Base-by-base conservation (phyloP, 2,113 vertebrate species). In the Struthidea cinerea region DNA sequence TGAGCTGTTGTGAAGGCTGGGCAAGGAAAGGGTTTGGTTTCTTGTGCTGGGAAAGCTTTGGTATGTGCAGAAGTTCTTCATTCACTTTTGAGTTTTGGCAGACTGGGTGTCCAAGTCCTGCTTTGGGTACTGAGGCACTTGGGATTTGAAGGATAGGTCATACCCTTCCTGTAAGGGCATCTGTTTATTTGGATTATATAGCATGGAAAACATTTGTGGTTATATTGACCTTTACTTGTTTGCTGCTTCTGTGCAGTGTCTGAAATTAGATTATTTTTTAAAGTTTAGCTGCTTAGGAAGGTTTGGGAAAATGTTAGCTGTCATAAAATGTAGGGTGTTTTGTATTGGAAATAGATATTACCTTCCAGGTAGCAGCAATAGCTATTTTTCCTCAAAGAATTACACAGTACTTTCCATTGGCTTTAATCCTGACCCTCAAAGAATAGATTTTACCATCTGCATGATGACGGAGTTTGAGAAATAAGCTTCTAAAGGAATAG, bases 321-420 rank as follows among this genome's bases (percentile, higher is more conserved):
- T 88, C 78, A 64, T 55, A 60, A 88, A 90, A 75, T n/a, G 39
- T 63, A 61, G 41, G 28, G 28, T 68, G 44, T 55, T 90, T 87
- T 88, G 50, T 90, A 64, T 24, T 78, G 64, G 68, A 65, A 94
- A 86, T 49, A 57, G 53, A 10, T 83, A 77, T 57, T 88, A 41
- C 53, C 46, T 93, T 93, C 67, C 59, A 70, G 71, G 67, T 76
- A 95, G n/a, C 41, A 60, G 52, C 84, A 91, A 87, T 91, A 90
- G 60, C 83, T 94, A n/a, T 80, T 90, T 94, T 96, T 63, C 76
- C 39, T 92, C 82, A 67, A 59, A 78, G 87, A 96, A 76, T 89
- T 93, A 8, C 35, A 47, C n/a, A 73, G 37, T 77, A 42, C 71
- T 93, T 96, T 73, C 57, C 32, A 16, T 26, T 88, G 24, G 30